A percentile compares a stretch with the other conserved stretches of the same genome.
phyloP scores from a whole-genome alignment of 2,797 vertebrate species.

The Novumbra hubbsi region DNA sequence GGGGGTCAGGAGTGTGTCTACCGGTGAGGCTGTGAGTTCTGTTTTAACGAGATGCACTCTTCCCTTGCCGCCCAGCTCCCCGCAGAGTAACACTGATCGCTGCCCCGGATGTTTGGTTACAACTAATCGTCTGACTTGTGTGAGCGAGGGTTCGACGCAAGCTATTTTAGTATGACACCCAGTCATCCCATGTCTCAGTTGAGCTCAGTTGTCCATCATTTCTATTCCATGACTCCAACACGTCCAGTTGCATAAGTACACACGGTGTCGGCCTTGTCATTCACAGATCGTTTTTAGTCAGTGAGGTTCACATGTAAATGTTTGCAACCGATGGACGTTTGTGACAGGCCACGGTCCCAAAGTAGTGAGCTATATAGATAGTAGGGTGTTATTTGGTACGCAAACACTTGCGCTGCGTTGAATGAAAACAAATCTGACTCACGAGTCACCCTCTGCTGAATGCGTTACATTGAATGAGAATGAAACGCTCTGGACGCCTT shows the following conservation, averaged over 20 bases:
- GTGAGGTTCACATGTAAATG: not conserved
- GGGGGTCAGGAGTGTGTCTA: conserved; percentile 17
- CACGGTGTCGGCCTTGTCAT: not conserved
- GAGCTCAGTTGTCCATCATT: not conserved
- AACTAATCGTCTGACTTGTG: not conserved
- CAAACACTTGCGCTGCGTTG: too few species aligned
- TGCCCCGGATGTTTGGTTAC: not conserved
- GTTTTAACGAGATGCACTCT: not conserved
- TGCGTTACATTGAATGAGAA: too few species aligned
- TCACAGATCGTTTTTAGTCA: not conserved
- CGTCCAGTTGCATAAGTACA: not conserved
- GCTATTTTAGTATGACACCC: not conserved
- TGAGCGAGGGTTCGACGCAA: not conserved
- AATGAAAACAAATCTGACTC: too few species aligned
- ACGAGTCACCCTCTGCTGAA: too few species aligned
- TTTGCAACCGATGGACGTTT: not conserved
- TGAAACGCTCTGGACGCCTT: too few species aligned
- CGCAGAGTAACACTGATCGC: not conserved
- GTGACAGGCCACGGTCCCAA: not conserved
- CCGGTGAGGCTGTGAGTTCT: not conserved
- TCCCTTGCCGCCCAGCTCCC: not conserved
- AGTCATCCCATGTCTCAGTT: not conserved
- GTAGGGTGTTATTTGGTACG: not conserved
- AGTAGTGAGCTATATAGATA: not conserved
- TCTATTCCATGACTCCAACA: not conserved